Evolutionary conservation across 2,113 vertebrate genomes (phyloP).

Genomic region (Edolisoma coerulescens): DNA sequence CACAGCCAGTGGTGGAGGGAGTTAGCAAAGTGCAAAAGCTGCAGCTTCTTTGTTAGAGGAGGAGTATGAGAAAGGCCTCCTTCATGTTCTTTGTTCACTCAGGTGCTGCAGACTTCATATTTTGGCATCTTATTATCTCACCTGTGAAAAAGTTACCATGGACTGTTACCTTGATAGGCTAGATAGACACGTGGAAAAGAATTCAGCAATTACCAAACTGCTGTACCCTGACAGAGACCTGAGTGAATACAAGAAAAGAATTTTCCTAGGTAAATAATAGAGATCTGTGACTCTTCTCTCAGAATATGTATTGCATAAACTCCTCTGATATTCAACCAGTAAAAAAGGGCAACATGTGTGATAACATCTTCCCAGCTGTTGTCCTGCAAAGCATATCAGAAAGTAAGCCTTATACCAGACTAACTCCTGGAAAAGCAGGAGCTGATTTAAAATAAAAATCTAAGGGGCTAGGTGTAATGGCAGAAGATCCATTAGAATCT

Average conservation of each 20-base stretch:
- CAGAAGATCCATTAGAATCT: neutral
- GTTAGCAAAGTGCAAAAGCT: neutral
- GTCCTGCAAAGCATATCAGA: neutral
- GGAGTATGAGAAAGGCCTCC: neutral
- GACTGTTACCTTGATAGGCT: neutral
- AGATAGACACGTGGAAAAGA: neutral
- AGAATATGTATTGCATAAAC: neutral
- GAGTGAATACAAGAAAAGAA: neutral
- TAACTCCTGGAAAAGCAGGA: neutral
- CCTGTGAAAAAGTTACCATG: neutral
- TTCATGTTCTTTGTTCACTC: neutral
- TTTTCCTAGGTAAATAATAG: neutral
- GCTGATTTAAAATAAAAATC: neutral
- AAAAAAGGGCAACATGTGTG: neutral
- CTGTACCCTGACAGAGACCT: neutral
- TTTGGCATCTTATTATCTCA: neutral
- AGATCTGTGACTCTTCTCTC: neutral
- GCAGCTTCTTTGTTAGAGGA: neutral
- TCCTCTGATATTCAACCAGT: neutral
- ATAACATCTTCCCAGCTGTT: neutral
- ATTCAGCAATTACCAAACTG: neutral
- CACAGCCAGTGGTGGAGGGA: neutral
- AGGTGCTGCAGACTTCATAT: neutral
- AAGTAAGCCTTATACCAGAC: neutral
- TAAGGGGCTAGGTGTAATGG: neutral